Conservation (phyloP, 2,888 invertebrate species). For the Aphodius sticticus region DNA sequence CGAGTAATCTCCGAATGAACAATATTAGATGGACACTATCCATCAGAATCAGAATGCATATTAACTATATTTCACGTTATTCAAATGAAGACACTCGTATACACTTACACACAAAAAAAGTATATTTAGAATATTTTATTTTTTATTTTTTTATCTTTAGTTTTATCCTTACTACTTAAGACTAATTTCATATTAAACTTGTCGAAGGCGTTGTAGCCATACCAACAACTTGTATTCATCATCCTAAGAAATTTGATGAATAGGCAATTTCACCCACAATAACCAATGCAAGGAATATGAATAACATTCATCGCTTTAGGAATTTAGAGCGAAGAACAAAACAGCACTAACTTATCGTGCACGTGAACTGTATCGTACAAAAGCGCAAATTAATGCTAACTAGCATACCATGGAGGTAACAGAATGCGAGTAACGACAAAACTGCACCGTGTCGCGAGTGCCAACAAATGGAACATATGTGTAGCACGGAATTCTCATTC, state of each 20-base stretch:
- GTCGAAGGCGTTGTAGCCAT: neutral
- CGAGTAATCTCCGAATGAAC: no score
- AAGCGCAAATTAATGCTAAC: neutral
- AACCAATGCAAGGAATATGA: neutral
- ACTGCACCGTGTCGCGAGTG: neutral
- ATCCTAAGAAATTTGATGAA: neutral
- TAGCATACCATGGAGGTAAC: neutral
- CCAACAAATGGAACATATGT: slow-evolving; percentile 4
- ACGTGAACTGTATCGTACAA: neutral
- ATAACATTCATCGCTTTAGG: neutral
- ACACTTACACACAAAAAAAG: no score
- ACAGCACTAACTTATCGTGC: neutral
- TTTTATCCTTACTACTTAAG: no score
- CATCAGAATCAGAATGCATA: no score
- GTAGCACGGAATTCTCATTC: neutral
- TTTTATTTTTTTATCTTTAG: no score
- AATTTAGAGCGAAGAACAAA: neutral
- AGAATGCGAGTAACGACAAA: neutral
- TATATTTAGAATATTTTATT: no score
- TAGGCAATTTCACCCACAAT: neutral
- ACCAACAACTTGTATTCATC: neutral
- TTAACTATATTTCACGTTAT: no score
- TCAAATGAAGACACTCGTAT: no score
- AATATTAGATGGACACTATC: no score
- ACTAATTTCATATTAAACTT: no score